Conservation (phyloP, 2,113 vertebrate species). For the Ceyx margarethae region DNA sequence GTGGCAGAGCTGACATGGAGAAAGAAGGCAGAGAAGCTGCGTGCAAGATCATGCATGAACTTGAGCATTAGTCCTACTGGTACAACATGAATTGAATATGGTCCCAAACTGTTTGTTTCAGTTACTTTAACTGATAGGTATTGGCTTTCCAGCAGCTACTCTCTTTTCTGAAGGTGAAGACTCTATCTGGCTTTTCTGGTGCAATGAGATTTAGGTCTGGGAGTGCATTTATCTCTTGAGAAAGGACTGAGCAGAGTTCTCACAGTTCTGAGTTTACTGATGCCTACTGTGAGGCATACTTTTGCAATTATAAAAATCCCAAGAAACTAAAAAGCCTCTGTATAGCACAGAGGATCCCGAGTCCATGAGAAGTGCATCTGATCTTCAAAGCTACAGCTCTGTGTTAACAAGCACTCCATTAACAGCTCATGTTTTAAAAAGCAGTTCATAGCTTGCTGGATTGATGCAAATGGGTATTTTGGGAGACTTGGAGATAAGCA, state of each 20-base stretch:
- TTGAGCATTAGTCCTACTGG: not conserved
- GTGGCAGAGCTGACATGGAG: not conserved
- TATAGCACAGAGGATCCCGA: not conserved
- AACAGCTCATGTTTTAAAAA: constrained; percentile 19
- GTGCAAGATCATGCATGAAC: not conserved
- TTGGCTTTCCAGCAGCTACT: not conserved
- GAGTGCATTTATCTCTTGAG: not conserved
- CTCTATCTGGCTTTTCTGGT: not conserved
- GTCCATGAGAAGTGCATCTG: not conserved
- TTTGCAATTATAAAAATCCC: not conserved
- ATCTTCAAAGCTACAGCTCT: constrained; percentile 5
- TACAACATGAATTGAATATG: rapidly evolving
- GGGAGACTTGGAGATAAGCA: not conserved
- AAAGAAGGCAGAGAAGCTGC: not conserved
- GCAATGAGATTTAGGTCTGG: not conserved
- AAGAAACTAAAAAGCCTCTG: not conserved
- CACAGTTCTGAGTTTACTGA: not conserved
- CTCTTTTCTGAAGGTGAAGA: not conserved
- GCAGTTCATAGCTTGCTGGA: not conserved
- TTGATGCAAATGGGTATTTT: not conserved
- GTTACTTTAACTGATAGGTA: not conserved
- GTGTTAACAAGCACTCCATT: not conserved
- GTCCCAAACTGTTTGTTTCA: not conserved
- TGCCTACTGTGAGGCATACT: not conserved
- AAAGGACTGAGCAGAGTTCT: not conserved